Base-by-base conservation (phyloP, 2,113 vertebrate genomes). In the Limanda limanda region DNA sequence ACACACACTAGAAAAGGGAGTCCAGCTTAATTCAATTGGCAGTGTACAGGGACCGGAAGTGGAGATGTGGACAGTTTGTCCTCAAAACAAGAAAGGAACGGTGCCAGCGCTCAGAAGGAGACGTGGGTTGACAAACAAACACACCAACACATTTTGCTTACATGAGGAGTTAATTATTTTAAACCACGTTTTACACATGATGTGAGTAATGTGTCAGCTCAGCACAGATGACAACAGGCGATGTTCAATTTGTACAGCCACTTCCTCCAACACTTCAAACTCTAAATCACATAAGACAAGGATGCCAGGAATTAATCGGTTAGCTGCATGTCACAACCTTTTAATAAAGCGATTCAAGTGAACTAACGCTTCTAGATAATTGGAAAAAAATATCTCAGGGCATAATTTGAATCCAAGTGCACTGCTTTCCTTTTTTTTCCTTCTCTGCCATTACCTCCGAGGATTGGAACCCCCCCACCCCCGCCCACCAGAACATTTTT, bases 291-390 rank as follows among this genome's bases (percentile, higher is more conserved):
- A 78, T 64, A 72, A 68, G 72, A 84, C 86, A 60, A 79, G 68
- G 72, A 87, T 84, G 81, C 81, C 77, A 78, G 61, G 71, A 86
- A 85, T 81, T 52, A 86, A 88, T 84, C 75, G 67, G 74, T 91
- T 84, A 89, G 75, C 67, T 78, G 72, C 63, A 63, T 79, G 78
- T 90, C 86, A 73, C 74, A 83, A 87, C 82, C 84, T 86, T 83
- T 87, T 89, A 74, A 83, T 85, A 84, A 18, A 57, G 73, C 62
- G 69, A 77, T 78, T 81, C 70, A 83, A 73, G 48, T 74, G 68
- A 82, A 74, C 87, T 73, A 71, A 48, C 60, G 75, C 76, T 72
- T 73, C 8, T 21, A 31, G 59, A 65, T 87, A 89, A 86, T 83
- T 83, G 78, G 68, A 14, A 40, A 70, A 76, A 82, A 73, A 79